These are phyloP conservation scores for Spilogale gracilis DNA, from an alignment of 2,113 vertebrate genomes.

Conservation along the genomic window DNA sequence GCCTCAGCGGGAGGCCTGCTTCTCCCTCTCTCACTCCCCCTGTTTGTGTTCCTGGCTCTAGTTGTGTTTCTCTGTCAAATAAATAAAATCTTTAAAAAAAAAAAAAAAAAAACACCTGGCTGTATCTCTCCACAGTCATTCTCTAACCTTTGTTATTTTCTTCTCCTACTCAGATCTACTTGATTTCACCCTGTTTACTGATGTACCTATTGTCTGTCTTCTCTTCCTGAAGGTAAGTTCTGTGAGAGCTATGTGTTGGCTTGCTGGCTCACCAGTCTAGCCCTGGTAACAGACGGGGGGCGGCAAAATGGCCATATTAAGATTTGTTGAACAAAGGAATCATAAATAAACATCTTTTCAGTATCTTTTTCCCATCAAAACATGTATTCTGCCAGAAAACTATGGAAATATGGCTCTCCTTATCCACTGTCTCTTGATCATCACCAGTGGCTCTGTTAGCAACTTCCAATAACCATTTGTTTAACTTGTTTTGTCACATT, in stretches of 20 bases:
- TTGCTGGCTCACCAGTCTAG: neutral
- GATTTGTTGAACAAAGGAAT: neutral
- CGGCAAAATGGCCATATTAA: neutral
- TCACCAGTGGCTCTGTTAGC: neutral
- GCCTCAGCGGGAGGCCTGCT: too few species aligned
- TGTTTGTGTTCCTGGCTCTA: too few species aligned
- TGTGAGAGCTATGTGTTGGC: neutral
- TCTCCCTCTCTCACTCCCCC: too few species aligned
- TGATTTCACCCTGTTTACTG: neutral
- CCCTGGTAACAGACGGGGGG: neutral
- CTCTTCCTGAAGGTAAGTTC: neutral
- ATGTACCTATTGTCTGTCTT: neutral
- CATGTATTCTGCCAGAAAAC: neutral
- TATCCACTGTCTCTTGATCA: neutral
- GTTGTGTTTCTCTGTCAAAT: too few species aligned
- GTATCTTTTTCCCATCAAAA: neutral
- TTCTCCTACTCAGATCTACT: neutral
- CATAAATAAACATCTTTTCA: neutral
- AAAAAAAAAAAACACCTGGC: neutral
- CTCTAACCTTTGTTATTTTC: neutral
- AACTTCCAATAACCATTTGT: conserved; percentile 5
- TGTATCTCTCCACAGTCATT: neutral
- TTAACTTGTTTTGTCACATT: neutral
- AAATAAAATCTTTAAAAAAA: too few species aligned
- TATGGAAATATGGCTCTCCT: neutral